Conservation (phyloP, 64 coral and sea anemone genomes). For the Platygyra sinensis region DNA sequence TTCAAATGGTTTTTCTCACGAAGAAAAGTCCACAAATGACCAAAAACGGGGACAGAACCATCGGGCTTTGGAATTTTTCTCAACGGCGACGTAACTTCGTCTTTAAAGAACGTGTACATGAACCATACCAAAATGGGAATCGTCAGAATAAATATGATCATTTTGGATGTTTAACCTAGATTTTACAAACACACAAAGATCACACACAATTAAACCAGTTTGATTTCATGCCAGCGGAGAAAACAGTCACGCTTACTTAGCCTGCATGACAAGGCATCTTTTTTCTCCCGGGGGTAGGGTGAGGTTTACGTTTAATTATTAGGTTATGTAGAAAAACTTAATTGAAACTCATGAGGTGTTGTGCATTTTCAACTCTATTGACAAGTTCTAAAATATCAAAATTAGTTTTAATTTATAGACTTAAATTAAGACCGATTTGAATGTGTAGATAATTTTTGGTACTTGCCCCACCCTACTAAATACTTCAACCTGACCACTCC, state of each 20-base stretch:
- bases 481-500: too few species aligned
- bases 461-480: too few species aligned
- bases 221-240: neutral
- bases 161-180: neutral
- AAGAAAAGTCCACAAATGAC: constrained; percentile 4
- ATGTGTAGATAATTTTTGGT: too few species aligned
- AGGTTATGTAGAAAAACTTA: too few species aligned
- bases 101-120: neutral
- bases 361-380: too few species aligned
- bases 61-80: neutral
- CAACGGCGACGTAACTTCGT: constrained; percentile 3
- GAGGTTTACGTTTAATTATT: neutral
- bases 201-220: too few species aligned
- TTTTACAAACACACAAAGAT: neutral
- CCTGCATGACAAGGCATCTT: neutral
- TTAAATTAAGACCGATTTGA: too few species aligned
- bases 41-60: constrained; percentile 11
- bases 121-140: neutral
- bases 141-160: neutral
- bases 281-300: neutral
- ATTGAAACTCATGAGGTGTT: too few species aligned
- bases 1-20: constrained; percentile 25
- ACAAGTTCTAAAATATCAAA: too few species aligned
- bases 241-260: neutral
- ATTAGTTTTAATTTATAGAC: too few species aligned